Conservation (phyloP, 1,140 invertebrate genomes). For the Drosophila erecta region DNA sequence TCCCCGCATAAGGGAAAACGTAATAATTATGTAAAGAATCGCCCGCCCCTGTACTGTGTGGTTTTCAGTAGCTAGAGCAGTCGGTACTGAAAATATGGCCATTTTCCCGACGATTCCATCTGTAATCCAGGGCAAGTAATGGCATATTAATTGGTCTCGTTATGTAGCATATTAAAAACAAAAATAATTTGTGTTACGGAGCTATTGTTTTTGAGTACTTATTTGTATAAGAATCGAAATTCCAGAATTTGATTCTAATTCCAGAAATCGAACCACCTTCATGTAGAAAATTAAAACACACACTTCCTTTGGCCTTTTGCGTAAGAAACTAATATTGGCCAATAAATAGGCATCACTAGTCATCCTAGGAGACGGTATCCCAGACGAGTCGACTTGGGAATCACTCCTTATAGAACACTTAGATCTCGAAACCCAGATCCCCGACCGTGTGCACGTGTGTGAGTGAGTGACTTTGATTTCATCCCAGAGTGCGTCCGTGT, state of each 20-base stretch:
- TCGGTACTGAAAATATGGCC: constrained; percentile 25
- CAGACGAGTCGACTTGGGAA: constrained; percentile 40
- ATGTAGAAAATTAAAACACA: background rate
- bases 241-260: no score
- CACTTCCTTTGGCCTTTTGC: no score
- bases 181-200: no score
- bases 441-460: constrained; percentile 6
- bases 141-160: background rate
- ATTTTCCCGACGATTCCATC: background rate
- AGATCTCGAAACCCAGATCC: constrained; percentile 19
- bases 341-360: constrained; percentile 3
- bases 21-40: constrained; percentile 81
- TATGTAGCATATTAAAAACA: no score
- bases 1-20: constrained; percentile 48
- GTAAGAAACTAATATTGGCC: background rate
- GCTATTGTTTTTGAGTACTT: no score
- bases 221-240: no score
- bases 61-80: constrained; percentile 51
- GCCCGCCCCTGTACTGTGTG: constrained; percentile 12
- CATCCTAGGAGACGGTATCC: constrained; percentile 2
- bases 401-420: constrained; percentile 30
- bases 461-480: constrained; percentile 36
- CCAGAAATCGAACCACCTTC: background rate
- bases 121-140: background rate
- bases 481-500: constrained; percentile 1